Base-by-base conservation (phyloP, 2,888 invertebrate genomes). In the Epinotia bilunana region DNA sequence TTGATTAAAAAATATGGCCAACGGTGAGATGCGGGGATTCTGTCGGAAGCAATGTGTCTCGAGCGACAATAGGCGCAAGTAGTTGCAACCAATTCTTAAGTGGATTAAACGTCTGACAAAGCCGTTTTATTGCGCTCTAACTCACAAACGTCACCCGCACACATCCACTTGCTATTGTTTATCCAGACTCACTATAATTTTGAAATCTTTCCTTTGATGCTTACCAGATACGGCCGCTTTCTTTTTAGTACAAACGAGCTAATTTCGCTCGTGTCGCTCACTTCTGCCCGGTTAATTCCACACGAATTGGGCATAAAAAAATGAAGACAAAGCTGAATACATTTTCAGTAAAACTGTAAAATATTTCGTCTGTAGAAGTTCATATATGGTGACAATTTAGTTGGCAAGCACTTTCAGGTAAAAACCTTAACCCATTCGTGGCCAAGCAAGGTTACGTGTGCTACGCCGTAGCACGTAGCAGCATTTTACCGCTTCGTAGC, bases 101-200 rank as follows among this genome's bases (percentile, higher is more conserved):
- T 91, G 90, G 89, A 91, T 91, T 91, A 92, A 91, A 91, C 83
- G 90, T 84, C 83, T 86, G 80, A 91, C 91, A 91, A 91, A 87
- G 84, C 87, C 86, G 80, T 83, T 86, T 89, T 90, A 90, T 88
- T 89, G 87, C 85, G 83, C 83, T 84, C 84, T 86, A 83, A 83
- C 81, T 80, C 80, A 78, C 75, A 77, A 79, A 76, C 83, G 86
- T 85, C 87, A 82, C 80, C 78, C 85, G 83, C 85, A 87, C 80
- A 84, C 81, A 83, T 80, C 81, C 67, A 80, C 82, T 82, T 78
- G 81, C 83, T 79, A 85, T 89, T 90, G 88, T 90, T 88, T 86
- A 88, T 83, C 79, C 72, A 71, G 39, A 77, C 77, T 78, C 76
- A 76, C 76, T 80, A 71, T 71, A 76, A 82, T 82, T 81, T 81